Percentiles rank a stretch among this genome's conserved stretches.
These are phyloP conservation scores for Heterodera filipjevi DNA, from an alignment of 2,888 invertebrate genomes.

Conservation along the genomic window DNA sequence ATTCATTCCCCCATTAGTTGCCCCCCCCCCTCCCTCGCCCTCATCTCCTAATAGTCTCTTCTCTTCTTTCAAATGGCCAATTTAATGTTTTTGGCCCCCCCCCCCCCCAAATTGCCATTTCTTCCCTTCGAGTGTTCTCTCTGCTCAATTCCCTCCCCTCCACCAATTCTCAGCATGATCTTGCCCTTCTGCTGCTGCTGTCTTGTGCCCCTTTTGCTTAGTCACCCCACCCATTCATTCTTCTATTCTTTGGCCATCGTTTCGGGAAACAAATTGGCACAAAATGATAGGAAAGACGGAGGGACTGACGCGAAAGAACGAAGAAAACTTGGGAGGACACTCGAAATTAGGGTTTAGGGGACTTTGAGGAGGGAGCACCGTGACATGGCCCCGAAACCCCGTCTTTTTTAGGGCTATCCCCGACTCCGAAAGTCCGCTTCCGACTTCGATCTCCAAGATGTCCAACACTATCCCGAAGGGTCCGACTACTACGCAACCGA, in stretches of 20 bases:
- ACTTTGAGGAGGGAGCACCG: no score
- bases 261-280: neutral
- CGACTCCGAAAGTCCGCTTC: no score
- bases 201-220: neutral
- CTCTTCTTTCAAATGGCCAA: neutral
- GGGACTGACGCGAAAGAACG: neutral
- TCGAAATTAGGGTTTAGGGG: no score
- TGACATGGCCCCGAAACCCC: no score
- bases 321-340: neutral
- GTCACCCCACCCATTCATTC: neutral
- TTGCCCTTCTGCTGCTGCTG: neutral
- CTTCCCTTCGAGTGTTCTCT: neutral
- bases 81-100: neutral
- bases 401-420: no score
- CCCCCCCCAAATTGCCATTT: neutral
- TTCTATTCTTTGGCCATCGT: neutral
- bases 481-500: no score
- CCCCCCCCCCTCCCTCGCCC: no score
- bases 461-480: no score
- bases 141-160: neutral
- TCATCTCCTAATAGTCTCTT: neutral
- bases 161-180: neutral
- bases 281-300: neutral
- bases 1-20: neutral
- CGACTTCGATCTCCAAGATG: no score